Conservation (phyloP, 2,113 vertebrate genomes). For the Macheiramphus alcinus region DNA sequence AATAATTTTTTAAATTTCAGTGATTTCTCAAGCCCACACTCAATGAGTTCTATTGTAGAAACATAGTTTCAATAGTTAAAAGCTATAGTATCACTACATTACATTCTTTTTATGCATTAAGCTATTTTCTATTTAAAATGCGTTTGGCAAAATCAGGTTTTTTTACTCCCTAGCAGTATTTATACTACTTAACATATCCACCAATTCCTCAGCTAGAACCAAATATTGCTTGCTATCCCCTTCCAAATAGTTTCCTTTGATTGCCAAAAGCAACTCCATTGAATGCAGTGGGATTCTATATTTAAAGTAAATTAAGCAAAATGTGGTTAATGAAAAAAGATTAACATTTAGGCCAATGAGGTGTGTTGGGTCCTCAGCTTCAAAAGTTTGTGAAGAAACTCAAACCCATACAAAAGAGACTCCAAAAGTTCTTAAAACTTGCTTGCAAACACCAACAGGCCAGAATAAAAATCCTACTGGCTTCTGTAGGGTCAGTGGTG, state of each 20-base stretch:
- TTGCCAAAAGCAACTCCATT: background rate
- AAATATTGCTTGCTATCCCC: no score
- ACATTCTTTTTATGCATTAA: background rate
- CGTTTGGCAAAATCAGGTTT: background rate
- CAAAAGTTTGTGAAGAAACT: background rate
- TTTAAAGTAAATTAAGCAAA: background rate
- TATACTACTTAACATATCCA: background rate
- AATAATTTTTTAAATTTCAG: background rate
- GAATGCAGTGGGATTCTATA: no score
- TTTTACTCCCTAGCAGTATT: background rate
- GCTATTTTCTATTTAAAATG: background rate
- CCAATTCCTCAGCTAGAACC: background rate
- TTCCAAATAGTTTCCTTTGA: background rate
- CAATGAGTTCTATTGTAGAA: background rate
- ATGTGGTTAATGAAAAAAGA: background rate
- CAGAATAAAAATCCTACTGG: background rate
- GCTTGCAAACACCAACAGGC: background rate
- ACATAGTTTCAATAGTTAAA: background rate
- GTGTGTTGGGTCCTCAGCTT: background rate
- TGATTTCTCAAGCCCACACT: background rate
- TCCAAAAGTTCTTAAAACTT: background rate
- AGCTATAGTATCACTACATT: background rate
- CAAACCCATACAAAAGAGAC: background rate
- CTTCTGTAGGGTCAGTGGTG: background rate
- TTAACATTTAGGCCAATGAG: background rate